Conservation (phyloP, 2,797 vertebrate species). For the Malacoraja senta region DNA sequence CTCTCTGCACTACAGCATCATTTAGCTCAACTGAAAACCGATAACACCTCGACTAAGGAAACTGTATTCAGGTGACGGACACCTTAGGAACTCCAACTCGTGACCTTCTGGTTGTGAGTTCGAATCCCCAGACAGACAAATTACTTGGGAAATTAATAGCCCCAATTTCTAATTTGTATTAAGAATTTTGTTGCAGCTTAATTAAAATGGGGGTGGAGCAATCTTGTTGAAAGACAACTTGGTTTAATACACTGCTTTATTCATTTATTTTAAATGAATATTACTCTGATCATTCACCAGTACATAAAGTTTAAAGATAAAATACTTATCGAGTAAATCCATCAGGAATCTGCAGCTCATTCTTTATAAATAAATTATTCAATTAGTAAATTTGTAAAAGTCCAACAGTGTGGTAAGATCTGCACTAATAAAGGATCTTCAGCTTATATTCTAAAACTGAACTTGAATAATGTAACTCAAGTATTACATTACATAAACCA, state of each 20-base stretch:
- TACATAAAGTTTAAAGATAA: conserved; percentile 90
- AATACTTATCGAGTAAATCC: conserved; percentile 97
- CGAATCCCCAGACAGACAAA: background rate
- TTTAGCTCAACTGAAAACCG: background rate
- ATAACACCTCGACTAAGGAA: conserved; percentile 12
- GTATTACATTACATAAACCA: conserved; percentile 99
- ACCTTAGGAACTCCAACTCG: background rate
- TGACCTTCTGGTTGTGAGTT: background rate
- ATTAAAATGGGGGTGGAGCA: background rate
- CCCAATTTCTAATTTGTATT: background rate
- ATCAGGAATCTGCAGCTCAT: conserved; percentile 92
- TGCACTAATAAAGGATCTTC: conserved; percentile 95
- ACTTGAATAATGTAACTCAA: conserved; percentile 99
- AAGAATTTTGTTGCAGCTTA: conserved; percentile 11
- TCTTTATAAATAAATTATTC: conserved; percentile 90
- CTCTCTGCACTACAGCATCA: background rate
- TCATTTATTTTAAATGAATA: conserved; percentile 68
- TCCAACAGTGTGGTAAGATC: conserved; percentile 91
- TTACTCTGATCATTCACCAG: conserved; percentile 75
- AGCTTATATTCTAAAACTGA: conserved; percentile 93
- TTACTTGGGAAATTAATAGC: background rate
- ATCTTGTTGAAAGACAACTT: background rate
- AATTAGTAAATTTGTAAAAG: conserved; percentile 89
- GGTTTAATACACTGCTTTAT: conserved; percentile 13
- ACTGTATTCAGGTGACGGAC: background rate